Conservation (phyloP, 2,888 invertebrate genomes). For the Dicyrtoma fusca region DNA sequence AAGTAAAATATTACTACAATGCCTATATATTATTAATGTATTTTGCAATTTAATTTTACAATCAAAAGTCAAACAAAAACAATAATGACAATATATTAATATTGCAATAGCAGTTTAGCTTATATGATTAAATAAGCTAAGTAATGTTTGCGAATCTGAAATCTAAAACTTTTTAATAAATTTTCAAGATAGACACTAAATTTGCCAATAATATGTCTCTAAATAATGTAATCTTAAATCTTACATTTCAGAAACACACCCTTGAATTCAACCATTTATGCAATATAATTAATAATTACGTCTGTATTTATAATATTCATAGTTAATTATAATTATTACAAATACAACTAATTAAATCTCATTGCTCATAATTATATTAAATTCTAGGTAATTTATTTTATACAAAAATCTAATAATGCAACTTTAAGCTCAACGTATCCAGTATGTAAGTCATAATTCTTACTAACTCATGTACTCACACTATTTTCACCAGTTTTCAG, state of each 20-base stretch:
- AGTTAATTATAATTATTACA: background rate
- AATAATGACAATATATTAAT: background rate
- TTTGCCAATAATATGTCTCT: no score
- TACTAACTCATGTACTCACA: no score
- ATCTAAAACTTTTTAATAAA: no score
- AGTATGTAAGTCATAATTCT: no score
- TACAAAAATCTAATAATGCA: background rate
- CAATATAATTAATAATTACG: background rate
- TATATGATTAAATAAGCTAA: no score
- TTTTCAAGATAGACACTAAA: no score
- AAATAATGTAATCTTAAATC: conserved; percentile 34
- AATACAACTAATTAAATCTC: background rate
- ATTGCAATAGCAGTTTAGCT: no score
- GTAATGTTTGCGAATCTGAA: no score
- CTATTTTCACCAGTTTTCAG: no score
- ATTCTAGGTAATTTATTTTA: background rate
- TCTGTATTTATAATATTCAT: conserved; percentile 9
- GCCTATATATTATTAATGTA: background rate
- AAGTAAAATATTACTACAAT: background rate
- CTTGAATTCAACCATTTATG: conserved; percentile 20
- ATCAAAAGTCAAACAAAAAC: background rate
- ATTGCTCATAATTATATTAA: background rate
- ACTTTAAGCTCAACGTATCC: conserved; percentile 3
- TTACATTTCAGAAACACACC: conserved; percentile 38
- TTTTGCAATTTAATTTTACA: no score